Evolutionary conservation across 2,888 invertebrate species (phyloP).

Genomic region (Pharmacophagus antenor): DNA sequence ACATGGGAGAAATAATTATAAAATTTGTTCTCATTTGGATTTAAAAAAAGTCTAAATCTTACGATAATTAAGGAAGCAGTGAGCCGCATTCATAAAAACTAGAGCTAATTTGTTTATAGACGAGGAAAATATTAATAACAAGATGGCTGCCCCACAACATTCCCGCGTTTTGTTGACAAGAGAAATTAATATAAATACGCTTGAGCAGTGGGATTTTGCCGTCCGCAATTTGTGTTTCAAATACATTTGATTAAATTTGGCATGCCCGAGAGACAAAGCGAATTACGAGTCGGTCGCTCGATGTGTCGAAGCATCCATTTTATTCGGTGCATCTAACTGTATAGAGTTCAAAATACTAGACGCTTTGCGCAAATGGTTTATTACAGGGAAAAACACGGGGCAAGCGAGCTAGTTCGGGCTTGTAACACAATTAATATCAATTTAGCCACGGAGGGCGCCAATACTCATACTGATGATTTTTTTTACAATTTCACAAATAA

Average conservation of each 20-base stretch:
- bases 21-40: too few species aligned
- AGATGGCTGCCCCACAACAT: constrained; percentile 56
- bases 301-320: constrained; percentile 34
- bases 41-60: too few species aligned
- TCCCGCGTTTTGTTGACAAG: constrained; percentile 63
- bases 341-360: constrained; percentile 38
- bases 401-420: constrained; percentile 56
- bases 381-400: constrained; percentile 78
- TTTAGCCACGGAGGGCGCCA: constrained; percentile 56
- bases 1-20: too few species aligned
- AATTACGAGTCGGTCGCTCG: constrained; percentile 35
- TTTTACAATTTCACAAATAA: not conserved
- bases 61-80: too few species aligned
- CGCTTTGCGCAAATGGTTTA: constrained; percentile 50
- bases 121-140: constrained; percentile 36
- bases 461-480: constrained; percentile 41
- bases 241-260: constrained; percentile 66
- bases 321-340: constrained; percentile 31
- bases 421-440: constrained; percentile 78
- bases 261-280: constrained; percentile 44
- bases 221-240: constrained; percentile 68
- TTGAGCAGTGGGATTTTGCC: constrained; percentile 58
- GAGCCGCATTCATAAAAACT: constrained; percentile 31
- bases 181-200: constrained; percentile 68
- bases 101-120: constrained; percentile 36